Evolutionary conservation across 2,113 vertebrate genomes (phyloP), one percentile per base, ranked within the genome.

Genomic region (Gavialis gangeticus): DNA sequence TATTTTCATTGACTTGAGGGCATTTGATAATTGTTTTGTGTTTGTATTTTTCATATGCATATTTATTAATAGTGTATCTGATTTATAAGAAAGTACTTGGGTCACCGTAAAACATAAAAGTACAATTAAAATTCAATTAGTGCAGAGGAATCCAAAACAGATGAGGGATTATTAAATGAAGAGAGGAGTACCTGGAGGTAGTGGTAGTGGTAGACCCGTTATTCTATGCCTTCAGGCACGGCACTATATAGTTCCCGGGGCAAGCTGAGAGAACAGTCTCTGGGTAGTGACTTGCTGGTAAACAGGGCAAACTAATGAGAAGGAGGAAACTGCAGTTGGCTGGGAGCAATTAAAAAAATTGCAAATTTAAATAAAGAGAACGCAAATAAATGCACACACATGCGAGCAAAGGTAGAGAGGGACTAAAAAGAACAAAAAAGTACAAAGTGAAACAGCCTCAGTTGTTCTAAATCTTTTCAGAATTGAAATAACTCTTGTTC

Each of bases 151-250:
- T 12, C 54, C 82, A 46, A 93, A 86, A 46, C 82, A 82, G 12
- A 14, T 69, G 22, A 66, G 85, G 79, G 46, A 19, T 5, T 1
- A 79, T 18, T 27, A 16, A 34, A 37, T 25, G 22, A 79, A 22
- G 22, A 58, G 62, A 37, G 6, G 30, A 62, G 14, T 79, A 10
- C 22, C 59, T 46, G 46, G 73, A 30, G 22, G 2, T n/a, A 30
- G 14, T 37, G 1, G 1, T 69, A 18, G 4, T 88, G 56, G 9
- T 55, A 5, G 27, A 1, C 2, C 2, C 9, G 54, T 67, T 0
- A 0, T 27, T 22, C 15, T 37, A 17, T 34, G 59, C 19, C 19
- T 54, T 75, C 13, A 57, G 4, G n/a, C 67, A 46, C 12, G 55
- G 27, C 11, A 6, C 14, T 28, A 57, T 62, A 67, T 81, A 66